Evolutionary conservation across 2,888 invertebrate species (phyloP), one percentile per base, ranked within the genome.

Genomic region (Xanthorhoe designata): DNA sequence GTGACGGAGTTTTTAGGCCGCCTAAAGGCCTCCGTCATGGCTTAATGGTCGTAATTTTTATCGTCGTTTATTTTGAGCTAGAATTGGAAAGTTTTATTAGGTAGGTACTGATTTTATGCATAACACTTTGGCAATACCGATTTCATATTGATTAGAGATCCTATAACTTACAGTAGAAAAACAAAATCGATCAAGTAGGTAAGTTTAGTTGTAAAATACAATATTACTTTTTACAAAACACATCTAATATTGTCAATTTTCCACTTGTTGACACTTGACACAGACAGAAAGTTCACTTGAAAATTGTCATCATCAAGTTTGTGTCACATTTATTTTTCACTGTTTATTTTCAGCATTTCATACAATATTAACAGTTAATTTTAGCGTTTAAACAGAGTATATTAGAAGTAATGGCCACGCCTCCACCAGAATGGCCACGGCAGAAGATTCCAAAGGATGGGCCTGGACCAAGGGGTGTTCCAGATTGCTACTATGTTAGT

Each of bases 401-500:
- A 29, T 7, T 24, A 54, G 17, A 10, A 1, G 38, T 13, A 13
- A 61, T 61, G 66, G 35, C 9, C 13, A 13, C 24, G 47, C 64
- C 62, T 56, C 75, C 77, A 0, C 73, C 72, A 0, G 72, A 72
- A 38, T 68, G 54, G 6, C 74, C 70, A 3, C 69, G 81, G 1
- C 81, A 81, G 56, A 84, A 79, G 52, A 74, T 84, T 29, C 91
- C 92, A 0, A 89, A 89, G 70, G 92, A 92, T 59, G 92, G 92
- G 0, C 75, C 75, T 0, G 92, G 92, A 0, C 92, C 92, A 0
- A 80, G 89, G 17, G 92, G 92, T 0, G 82, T 68, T 0, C 88
- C 86, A 0, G 92, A 92, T 17, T 88, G 87, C 64, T 92, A 92
- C 51, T 91, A 92, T 72, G 92, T 90, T 71, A 81, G 88, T 57